Conservation (phyloP, 2,888 invertebrate species). For the Psococerastis gibbosa region DNA sequence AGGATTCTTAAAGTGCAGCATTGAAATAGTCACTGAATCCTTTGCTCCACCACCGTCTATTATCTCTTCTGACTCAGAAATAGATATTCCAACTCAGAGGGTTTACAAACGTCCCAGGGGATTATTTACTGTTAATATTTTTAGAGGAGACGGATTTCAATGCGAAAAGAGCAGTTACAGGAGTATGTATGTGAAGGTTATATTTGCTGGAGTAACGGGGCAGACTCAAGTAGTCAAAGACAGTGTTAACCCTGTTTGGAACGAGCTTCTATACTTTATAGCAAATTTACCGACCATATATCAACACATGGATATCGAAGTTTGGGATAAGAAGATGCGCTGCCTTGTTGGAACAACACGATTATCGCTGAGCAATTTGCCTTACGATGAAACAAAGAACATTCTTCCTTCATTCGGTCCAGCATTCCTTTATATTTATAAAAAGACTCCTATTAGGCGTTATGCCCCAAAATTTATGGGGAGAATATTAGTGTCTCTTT, state of each 20-base stretch:
- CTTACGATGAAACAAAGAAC: neutral
- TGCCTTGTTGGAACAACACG: neutral
- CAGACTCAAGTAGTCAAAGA: neutral
- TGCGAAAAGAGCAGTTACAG: neutral
- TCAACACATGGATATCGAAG: neutral
- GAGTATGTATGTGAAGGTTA: neutral
- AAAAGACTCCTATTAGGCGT: no score
- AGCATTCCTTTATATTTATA: neutral
- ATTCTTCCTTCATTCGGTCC: slow-evolving; percentile 3
- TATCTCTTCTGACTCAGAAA: no score
- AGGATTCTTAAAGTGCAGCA: slow-evolving; percentile 6
- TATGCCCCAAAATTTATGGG: no score
- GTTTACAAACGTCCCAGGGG: no score
- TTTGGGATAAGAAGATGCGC: neutral
- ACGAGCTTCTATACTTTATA: neutral
- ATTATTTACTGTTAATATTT: neutral
- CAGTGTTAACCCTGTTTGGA: neutral
- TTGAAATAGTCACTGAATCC: neutral
- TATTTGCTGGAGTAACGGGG: neutral
- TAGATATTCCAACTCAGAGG: no score
- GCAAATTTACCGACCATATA: neutral
- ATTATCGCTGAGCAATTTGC: neutral
- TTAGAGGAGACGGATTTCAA: neutral
- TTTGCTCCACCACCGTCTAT: neutral
- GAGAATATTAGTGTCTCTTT: no score